A percentile compares a stretch with the other conserved stretches of the same genome.
Conservation (phyloP, 1,140 invertebrate genomes). For the Pogonognathellus flavescens region DNA sequence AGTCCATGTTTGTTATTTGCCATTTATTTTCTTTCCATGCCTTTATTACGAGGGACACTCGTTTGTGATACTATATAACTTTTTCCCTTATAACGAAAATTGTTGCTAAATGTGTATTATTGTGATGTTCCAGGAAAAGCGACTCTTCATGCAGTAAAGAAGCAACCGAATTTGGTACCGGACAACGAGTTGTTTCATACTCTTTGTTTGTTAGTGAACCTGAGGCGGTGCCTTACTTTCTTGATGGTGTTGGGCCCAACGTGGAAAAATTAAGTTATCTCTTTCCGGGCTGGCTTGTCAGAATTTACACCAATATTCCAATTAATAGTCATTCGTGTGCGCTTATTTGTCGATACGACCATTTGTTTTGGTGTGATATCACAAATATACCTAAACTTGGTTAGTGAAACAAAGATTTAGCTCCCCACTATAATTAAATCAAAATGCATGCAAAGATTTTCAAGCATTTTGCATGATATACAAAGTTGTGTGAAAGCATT, state of each 20-base stretch:
- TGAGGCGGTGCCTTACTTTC: background rate
- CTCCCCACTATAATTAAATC: no score
- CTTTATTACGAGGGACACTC: background rate
- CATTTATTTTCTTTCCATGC: no score
- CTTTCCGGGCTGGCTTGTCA: constrained; percentile 53
- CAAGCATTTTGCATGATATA: no score
- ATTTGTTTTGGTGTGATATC: constrained; percentile 52
- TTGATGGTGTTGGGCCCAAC: constrained; percentile 38
- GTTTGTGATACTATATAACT: background rate
- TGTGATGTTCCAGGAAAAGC: background rate
- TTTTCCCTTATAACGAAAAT: no score
- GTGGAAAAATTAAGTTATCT: background rate
- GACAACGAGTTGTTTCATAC: constrained; percentile 56
- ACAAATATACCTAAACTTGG: constrained; percentile 35
- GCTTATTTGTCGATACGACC: constrained; percentile 3
- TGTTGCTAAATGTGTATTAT: background rate
- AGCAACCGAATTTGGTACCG: constrained; percentile 35
- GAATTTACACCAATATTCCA: constrained; percentile 52
- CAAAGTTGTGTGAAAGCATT: no score
- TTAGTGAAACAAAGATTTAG: no score
- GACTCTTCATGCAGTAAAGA: constrained; percentile 49
- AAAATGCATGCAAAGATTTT: no score
- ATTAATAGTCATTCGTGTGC: constrained; percentile 18
- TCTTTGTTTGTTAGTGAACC: constrained; percentile 25
- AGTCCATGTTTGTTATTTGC: no score